Conservation (phyloP, 2,113 vertebrate species). For the Progne subis region DNA sequence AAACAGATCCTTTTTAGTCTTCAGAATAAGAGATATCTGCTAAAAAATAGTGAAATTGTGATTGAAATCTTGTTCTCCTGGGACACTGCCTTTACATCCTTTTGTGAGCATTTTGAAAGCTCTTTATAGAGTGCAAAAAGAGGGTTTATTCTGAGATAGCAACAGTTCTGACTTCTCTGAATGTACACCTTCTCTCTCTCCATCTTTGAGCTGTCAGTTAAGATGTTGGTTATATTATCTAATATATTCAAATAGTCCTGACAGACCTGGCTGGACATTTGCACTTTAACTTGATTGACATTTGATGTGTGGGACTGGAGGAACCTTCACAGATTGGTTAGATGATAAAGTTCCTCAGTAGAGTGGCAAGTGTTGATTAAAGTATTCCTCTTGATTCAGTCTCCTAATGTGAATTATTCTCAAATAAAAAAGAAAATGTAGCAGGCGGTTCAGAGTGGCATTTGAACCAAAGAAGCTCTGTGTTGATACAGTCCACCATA, state of each 20-base stretch:
- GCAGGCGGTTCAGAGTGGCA: neutral
- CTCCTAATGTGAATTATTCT: neutral
- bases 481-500: neutral
- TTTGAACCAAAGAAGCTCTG: neutral
- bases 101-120: neutral
- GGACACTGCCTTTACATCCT: neutral
- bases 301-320: neutral
- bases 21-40: neutral
- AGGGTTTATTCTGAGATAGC: neutral
- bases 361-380: neutral
- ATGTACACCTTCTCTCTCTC: neutral
- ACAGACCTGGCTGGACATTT: conserved; percentile 8
- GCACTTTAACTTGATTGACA: conserved; percentile 14
- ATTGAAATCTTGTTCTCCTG: neutral
- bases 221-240: neutral
- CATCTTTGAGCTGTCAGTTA: neutral
- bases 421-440: neutral
- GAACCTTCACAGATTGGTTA: neutral
- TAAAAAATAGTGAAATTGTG: neutral
- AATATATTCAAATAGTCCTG: conserved; percentile 4
- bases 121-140: neutral
- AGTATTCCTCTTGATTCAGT: conserved; percentile 13
- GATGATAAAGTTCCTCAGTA: conserved; percentile 25
- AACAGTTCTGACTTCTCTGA: neutral
- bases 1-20: neutral